Conservation (phyloP, 30 jellyfish, hydroid and myxozoan species). For the Aurelia coerulea region DNA sequence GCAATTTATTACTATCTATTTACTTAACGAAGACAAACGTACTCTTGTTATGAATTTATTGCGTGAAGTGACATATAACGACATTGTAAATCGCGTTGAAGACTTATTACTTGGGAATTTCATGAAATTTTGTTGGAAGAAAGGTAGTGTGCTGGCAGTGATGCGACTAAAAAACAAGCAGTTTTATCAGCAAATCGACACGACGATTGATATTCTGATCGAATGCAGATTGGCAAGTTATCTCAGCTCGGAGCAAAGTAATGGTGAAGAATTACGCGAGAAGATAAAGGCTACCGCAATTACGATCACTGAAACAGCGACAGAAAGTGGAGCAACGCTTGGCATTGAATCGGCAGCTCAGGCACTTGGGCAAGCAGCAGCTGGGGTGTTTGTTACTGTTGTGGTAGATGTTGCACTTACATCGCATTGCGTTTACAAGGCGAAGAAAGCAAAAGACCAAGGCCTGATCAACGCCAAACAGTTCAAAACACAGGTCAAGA, state of each 20-base stretch:
- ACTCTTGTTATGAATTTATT: neutral
- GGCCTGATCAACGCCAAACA: constrained; percentile 85
- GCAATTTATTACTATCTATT: neutral
- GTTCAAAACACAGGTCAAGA: constrained; percentile 79
- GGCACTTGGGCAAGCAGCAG: constrained; percentile 92
- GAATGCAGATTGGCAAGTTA: constrained; percentile 55
- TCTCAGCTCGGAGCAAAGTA: constrained; percentile 25
- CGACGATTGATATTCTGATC: constrained; percentile 29
- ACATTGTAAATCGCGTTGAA: neutral
- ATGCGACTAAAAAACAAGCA: neutral
- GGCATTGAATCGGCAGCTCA: constrained; percentile 99
- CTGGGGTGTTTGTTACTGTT: constrained; percentile 89
- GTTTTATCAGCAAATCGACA: constrained; percentile 13
- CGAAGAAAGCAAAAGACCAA: constrained; percentile 83
- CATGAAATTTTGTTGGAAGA: neutral
- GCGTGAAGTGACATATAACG: neutral
- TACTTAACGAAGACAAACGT: neutral
- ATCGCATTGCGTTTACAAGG: constrained; percentile 86
- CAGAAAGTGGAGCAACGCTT: constrained; percentile 95
- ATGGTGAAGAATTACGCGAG: constrained; percentile 43
- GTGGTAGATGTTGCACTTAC: constrained; percentile 93
- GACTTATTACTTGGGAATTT: neutral
- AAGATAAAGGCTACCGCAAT: constrained; percentile 85
- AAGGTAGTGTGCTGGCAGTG: neutral
- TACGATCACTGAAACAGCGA: constrained; percentile 91